Base-by-base conservation (phyloP, 1,140 invertebrate genomes). In the Microvelia longipes region DNA sequence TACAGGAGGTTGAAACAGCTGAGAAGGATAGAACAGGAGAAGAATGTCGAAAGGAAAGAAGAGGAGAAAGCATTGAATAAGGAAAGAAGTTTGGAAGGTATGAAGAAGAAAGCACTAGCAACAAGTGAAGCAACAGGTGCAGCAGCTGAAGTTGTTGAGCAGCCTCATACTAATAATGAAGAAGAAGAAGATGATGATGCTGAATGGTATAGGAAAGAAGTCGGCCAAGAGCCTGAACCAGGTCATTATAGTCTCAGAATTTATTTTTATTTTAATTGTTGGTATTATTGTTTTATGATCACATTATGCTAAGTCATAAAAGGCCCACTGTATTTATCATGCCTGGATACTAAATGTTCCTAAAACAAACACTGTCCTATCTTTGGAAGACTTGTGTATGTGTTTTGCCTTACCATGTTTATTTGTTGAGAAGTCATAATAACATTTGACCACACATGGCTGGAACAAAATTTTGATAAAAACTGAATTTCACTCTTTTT, bases 221-320 rank as follows among this genome's bases (percentile, higher is more conserved):
- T 95, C 28, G 92, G 92, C 64, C 84, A 88, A 72, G 89, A 92
- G 76, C 93, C 92, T 2, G 92, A 94, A 72, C 83, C 87, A 84
- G 90, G 87, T 88, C 19, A 50, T 50, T 11, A 11, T 50, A 11
- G 35, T 50, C 19, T 50, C 35, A 50, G 35, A 50, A 11, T 50
- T 50, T 50, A 50, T 50, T 11, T 50, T 50, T 50, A 19, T 50
- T 50, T 50, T 19, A 50, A n/a, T n/a, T n/a, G n/a, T n/a, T n/a
- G n/a, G n/a, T n/a, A n/a, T n/a, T n/a, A n/a, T n/a, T n/a, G n/a
- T n/a, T n/a, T n/a, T n/a, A n/a, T n/a, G n/a, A n/a, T n/a, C n/a
- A n/a, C n/a, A n/a, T n/a, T n/a, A n/a, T n/a, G n/a, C n/a, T n/a
- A n/a, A n/a, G n/a, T n/a, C n/a, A n/a, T n/a, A n/a, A n/a, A n/a